Evolutionary conservation across 2,888 invertebrate genomes (phyloP).

Genomic region (Amblyjoppa proteus): DNA sequence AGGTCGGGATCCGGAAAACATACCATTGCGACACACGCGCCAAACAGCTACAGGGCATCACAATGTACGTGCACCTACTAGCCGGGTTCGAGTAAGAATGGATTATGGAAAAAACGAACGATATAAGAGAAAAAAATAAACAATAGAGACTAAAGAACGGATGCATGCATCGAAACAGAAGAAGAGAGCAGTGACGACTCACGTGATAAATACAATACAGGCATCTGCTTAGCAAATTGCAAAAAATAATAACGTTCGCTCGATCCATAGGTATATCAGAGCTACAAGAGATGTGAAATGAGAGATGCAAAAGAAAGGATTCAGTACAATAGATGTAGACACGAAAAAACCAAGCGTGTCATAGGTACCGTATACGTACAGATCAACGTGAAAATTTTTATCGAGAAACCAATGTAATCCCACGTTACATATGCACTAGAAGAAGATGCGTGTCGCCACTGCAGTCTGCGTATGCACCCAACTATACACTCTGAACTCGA

Average conservation of each 20-base stretch:
- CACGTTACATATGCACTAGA: neutral
- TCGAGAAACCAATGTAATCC: neutral
- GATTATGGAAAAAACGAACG: constrained; percentile 47
- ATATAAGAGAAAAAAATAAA: constrained; percentile 38
- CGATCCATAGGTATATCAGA: constrained; percentile 67
- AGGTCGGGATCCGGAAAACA: constrained; percentile 58
- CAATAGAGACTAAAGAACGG: constrained; percentile 40
- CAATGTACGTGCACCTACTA: constrained; percentile 20
- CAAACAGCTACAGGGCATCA: constrained; percentile 29
- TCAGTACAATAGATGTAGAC: neutral
- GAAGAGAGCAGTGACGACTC: constrained; percentile 54
- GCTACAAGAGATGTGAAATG: constrained; percentile 32
- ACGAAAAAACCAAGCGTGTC: neutral
- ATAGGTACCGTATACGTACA: neutral
- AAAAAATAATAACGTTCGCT: constrained; percentile 83
- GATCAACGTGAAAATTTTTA: neutral
- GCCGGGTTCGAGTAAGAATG: constrained; percentile 30
- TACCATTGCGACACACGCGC: constrained; percentile 26
- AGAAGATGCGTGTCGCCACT: neutral
- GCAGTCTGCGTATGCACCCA: neutral
- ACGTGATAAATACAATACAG: constrained; percentile 72
- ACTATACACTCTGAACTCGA: neutral
- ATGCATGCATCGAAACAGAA: constrained; percentile 11
- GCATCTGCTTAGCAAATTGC: constrained; percentile 83
- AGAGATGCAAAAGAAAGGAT: neutral